Evolutionary conservation across 1,140 invertebrate species (phyloP).

Genomic region (Drosophila simulans): DNA sequence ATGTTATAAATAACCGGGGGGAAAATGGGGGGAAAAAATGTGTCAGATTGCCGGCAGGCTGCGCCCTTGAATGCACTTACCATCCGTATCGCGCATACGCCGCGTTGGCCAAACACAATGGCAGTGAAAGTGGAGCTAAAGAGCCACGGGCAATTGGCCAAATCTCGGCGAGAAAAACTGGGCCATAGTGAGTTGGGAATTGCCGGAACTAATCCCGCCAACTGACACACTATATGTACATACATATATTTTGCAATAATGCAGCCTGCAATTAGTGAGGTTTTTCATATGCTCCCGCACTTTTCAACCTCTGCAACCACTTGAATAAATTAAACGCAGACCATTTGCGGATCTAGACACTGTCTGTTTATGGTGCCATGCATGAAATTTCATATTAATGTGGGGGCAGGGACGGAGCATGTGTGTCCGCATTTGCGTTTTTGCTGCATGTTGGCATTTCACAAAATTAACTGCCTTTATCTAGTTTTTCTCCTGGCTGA

Average conservation of each 20-base stretch:
- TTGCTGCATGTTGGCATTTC: slow-evolving; percentile 31
- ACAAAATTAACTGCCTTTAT: slow-evolving; percentile 72
- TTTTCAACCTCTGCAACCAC: slow-evolving; percentile 5
- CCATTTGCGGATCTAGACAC: slow-evolving; percentile 17
- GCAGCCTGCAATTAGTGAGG: slow-evolving; percentile 37
- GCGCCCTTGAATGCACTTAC: slow-evolving; percentile 71
- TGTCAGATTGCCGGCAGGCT: slow-evolving; percentile 35
- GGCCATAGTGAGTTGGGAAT: slow-evolving; percentile 48
- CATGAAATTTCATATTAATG: slow-evolving; percentile 42
- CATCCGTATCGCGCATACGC: slow-evolving; percentile 44
- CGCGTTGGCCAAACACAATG: slow-evolving; percentile 10
- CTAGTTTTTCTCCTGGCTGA: slow-evolving; percentile 43
- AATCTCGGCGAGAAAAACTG: slow-evolving; percentile 34
- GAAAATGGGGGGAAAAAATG: slow-evolving; percentile 34
- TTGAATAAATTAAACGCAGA: slow-evolving; percentile 43
- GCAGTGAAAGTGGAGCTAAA: slow-evolving; percentile 45
- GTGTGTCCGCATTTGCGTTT: slow-evolving; percentile 27
- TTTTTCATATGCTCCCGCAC: slow-evolving; percentile 19
- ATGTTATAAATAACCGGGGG: slow-evolving; percentile 68
- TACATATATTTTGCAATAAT: slow-evolving; percentile 5
- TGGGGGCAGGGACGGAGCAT: not conserved
- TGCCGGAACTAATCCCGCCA: slow-evolving; percentile 51
- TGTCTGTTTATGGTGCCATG: slow-evolving; percentile 15
- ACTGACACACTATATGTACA: slow-evolving; percentile 9
- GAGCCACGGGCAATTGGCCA: slow-evolving; percentile 49